Base-by-base conservation (phyloP, 2,888 invertebrate genomes). In the Coleophora deauratella region DNA sequence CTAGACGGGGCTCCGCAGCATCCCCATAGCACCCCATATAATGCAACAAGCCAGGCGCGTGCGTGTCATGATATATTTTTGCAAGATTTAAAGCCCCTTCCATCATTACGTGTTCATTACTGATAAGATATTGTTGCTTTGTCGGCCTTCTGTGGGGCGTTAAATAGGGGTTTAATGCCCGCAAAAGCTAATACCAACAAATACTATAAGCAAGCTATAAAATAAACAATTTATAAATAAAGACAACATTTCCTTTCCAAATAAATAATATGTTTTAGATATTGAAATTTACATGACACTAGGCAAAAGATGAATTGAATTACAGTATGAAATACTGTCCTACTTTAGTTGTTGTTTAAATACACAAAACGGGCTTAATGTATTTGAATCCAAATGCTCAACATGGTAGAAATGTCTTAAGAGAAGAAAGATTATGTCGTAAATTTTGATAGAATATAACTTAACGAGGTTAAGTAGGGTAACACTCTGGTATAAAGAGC, bases 41-140 rank as follows among this genome's bases (percentile, higher is more conserved):
- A 37, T 12, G 35, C 28, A 27, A 12, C 37, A 44, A 43, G 41
- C 36, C 39, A 37, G 57, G 58, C 62, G 68, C 66, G 69, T 69
- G 72, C 61, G 54, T 66, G 56, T 59, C 59, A 62, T 68, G 67
- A 77, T 76, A 72, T 72, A 72, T 72, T 73, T 80, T 73, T 62
- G 64, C 59, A 65, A 60, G 62, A 70, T 67, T 72, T 66, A 71
- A 67, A 64, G 56, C 63, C 61, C 62, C 59, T 51, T 54, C 62
- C 62, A 58, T 70, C 57, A 68, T 62, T 64, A 67, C 63, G 67
- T 73, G 69, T 66, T 72, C 66, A 73, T 75, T 72, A 66, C 58
- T 62, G 79, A 79, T 81, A 76, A 76, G 67, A 52, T 70, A 66
- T 55, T 66, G 66, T 54, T 21, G 21, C 58, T 59, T 68, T 64